Conservation (phyloP, 2,888 invertebrate species). For the Tinea trinotella region DNA sequence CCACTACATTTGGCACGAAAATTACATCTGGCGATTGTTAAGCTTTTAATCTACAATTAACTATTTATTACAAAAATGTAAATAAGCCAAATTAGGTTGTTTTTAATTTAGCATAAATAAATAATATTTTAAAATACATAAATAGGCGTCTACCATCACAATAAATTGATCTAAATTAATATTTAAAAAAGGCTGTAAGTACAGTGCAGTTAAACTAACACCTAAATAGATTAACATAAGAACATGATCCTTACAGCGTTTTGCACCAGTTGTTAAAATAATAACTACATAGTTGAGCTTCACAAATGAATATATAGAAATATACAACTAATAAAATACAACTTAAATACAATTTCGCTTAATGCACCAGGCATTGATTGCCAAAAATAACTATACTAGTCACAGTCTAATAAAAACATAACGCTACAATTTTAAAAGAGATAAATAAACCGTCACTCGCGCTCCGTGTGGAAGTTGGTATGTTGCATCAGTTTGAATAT, state of each 20-base stretch:
- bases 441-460: conserved; percentile 7
- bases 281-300: conserved; percentile 14
- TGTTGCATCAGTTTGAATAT: too few species aligned
- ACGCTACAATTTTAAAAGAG: neutral
- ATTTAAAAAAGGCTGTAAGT: conserved; percentile 2
- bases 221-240: neutral
- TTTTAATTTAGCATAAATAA: conserved; percentile 6
- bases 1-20: conserved; percentile 56
- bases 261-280: conserved; percentile 2
- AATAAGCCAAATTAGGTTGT: neutral
- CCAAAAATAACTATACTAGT: conserved; percentile 32
- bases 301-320: neutral
- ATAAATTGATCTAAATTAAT: neutral
- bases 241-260: neutral
- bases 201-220: conserved; percentile 17
- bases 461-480: neutral
- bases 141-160: neutral
- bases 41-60: conserved; percentile 7
- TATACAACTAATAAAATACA: neutral
- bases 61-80: neutral
- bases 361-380: conserved; percentile 49
- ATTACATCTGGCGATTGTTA: conserved; percentile 32
- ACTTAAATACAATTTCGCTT: conserved; percentile 11
- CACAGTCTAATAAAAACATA: conserved; percentile 49
- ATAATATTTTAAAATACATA: conserved; percentile 1